Evolutionary conservation across 2,113 vertebrate genomes (phyloP).

Genomic region (cattle (Bos taurus)): ARS-UCD2.0 NC_037344.1:57799501-57800000

Average conservation of each 20-base stretch:
- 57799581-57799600: background rate
- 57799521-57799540: background rate
- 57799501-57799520: too few relatives aligned
- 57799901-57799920: background rate
- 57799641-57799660: background rate
- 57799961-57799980: background rate
- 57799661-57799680: background rate
- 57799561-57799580: background rate
- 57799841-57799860: background rate
- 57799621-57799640: background rate
- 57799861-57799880: background rate
- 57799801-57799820: background rate
- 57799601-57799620: background rate
- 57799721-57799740: background rate
- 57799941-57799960: background rate
- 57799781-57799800: background rate
- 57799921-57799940: accelerated
- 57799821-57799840: slow-evolving; percentile 2
- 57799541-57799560: background rate
- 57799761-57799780: background rate
- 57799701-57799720: background rate
- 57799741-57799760: background rate
- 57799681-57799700: background rate
- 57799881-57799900: background rate
- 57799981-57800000: background rate